These are phyloP conservation scores for Maconellicoccus hirsutus DNA, from an alignment of 1,140 invertebrate species.

Conservation along the genomic window DNA sequence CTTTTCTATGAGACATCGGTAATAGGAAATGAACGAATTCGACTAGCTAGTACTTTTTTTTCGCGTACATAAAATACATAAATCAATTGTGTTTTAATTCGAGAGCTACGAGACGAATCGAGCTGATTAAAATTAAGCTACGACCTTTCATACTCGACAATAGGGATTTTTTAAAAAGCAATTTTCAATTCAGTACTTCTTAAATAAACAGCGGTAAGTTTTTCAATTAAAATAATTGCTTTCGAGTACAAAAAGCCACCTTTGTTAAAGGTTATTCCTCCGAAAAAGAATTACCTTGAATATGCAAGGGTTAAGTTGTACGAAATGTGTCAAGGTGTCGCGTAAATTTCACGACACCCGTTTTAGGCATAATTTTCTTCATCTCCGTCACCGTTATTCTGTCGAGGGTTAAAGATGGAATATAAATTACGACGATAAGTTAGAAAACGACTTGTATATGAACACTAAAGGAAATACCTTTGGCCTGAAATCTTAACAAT, in stretches of 20 bases:
- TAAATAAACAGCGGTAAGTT: too few species aligned
- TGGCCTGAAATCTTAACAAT: neutral
- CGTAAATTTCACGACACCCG: neutral
- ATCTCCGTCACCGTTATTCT: neutral
- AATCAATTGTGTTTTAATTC: neutral
- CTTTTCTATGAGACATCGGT: neutral
- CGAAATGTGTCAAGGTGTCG: too few species aligned
- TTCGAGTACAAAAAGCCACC: too few species aligned
- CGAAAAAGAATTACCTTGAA: too few species aligned
- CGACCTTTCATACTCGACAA: neutral
- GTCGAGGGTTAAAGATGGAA: slow-evolving; percentile 7
- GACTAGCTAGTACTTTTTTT: neutral
- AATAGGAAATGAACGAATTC: neutral
- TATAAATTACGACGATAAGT: slow-evolving; percentile 9
- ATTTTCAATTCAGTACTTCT: too few species aligned
- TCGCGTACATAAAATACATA: neutral
- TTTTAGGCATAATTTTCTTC: neutral
- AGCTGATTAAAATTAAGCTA: neutral
- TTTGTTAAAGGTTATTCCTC: too few species aligned
- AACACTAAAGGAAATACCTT: neutral
- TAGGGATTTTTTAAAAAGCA: too few species aligned
- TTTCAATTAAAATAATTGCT: too few species aligned
- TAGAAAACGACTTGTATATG: neutral
- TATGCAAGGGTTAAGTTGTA: too few species aligned
- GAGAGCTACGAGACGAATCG: neutral